Evolutionary conservation across 2,113 vertebrate genomes (phyloP).

Genomic region (Chauna torquata): DNA sequence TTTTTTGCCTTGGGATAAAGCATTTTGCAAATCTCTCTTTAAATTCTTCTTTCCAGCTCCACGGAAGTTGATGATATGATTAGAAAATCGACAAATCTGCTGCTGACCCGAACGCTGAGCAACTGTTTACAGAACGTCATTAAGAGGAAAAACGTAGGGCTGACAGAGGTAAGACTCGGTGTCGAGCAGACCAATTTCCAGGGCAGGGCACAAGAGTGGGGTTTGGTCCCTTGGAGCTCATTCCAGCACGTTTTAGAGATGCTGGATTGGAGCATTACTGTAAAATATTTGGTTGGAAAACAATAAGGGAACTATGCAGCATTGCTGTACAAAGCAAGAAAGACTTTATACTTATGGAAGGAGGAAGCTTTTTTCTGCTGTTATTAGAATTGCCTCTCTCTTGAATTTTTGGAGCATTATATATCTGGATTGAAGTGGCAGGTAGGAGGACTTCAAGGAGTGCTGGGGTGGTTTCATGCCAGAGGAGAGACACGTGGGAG

Average conservation of each 20-base stretch:
- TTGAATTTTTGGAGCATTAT: fast-evolving
- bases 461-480: too few species aligned
- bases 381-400: background rate
- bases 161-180: constrained; percentile 84
- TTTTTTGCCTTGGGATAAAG: background rate
- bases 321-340: background rate
- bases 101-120: constrained; percentile 93
- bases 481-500: background rate
- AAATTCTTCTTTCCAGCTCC: constrained; percentile 76
- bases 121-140: constrained; percentile 93
- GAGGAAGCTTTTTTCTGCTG: background rate
- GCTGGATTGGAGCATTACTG: background rate
- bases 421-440: background rate
- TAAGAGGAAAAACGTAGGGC: constrained; percentile 92
- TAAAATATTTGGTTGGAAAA: background rate
- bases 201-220: background rate
- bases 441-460: background rate
- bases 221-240: background rate
- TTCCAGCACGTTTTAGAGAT: background rate
- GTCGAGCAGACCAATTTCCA: background rate
- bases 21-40: background rate
- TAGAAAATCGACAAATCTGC: constrained; percentile 93
- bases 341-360: fast-evolving
- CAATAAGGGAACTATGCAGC: fast-evolving
- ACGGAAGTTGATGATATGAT: constrained; percentile 98